Evolutionary conservation across 30 jellyfish, hydroid and myxozoan genomes (phyloP), one percentile per base, ranked within the genome.

Genomic region (Morbakka virulenta): DNA sequence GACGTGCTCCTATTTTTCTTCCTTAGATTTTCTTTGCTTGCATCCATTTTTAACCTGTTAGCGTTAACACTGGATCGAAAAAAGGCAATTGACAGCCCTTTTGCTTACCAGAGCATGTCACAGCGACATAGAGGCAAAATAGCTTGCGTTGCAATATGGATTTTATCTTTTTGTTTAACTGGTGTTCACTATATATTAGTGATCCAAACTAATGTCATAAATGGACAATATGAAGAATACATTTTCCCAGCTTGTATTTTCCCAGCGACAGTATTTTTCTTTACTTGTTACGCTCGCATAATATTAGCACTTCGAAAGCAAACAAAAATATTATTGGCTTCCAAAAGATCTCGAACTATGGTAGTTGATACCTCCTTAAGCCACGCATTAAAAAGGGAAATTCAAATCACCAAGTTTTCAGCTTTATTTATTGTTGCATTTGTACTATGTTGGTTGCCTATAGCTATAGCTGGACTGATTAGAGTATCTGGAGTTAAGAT

Each of bases 371-470:
- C 57, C 13, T 41, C 57, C 9, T 9, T 41, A 17, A 41, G 57
- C 9, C 79, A 76, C 20, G 28, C 63, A 20, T 28, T 52, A 22
- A 52, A 35, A 25, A 74, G 94, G n/a, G 94, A 82, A 66, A 4
- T 49, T 4, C 62, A 72, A 82, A 41, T 82, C 14, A 41, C 95
- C 17, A 69, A 69, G 13, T 41, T 85, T 12, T 82, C 89, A n/a
- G 69, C 72, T 0, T 65, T 74, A 13, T 80, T 85, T 63, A 83
- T 68, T 14, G 53, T 62, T 20, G 81, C 48, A 1, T 85, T 85
- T 31, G 41, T 76, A 30, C 50, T 85, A 0, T 85, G 95, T 61
- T 85, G 95, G 95, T 23, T 69, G 23, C 95, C 95, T 0, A 51
- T 85, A 3, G 79, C 86, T 6, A 48, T 85, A 0, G 80, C 24